phyloP scores from a whole-genome alignment of 2,888 invertebrate genomes.

The Limnephilus lunatus region DNA sequence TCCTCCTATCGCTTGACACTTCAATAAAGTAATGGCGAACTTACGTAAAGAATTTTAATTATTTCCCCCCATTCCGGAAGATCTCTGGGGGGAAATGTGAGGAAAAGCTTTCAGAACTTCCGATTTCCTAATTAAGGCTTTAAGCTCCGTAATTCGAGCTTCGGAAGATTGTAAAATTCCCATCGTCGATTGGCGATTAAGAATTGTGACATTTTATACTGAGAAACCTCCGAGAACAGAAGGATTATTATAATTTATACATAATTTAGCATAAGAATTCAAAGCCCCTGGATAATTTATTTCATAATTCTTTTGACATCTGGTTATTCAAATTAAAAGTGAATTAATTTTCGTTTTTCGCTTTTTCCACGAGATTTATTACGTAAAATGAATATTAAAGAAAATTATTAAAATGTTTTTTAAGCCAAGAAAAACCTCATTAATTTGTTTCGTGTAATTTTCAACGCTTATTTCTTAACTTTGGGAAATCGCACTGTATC shows the following conservation, averaged over 20 bases:
- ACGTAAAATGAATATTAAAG: neutral
- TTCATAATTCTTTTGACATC: neutral
- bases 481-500: neutral
- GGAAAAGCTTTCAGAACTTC: constrained; percentile 59
- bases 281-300: neutral
- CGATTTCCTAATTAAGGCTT: constrained; percentile 61
- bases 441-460: neutral
- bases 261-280: neutral
- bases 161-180: constrained; percentile 46
- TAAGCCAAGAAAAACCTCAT: neutral
- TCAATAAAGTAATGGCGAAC: constrained; percentile 59
- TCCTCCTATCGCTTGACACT: constrained; percentile 51
- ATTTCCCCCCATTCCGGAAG: constrained; percentile 46
- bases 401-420: neutral
- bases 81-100: constrained; percentile 37
- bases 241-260: constrained; percentile 11
- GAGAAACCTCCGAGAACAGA: constrained; percentile 4
- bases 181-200: constrained; percentile 46
- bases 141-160: constrained; percentile 52
- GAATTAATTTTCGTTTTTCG: neutral
- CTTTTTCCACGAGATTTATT: neutral
- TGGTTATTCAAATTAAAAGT: neutral
- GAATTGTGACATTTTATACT: constrained; percentile 34
- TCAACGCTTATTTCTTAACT: neutral
- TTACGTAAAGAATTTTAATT: constrained; percentile 63